Conservation (phyloP, 2,797 vertebrate species). For the Jordanella pulchra region DNA sequence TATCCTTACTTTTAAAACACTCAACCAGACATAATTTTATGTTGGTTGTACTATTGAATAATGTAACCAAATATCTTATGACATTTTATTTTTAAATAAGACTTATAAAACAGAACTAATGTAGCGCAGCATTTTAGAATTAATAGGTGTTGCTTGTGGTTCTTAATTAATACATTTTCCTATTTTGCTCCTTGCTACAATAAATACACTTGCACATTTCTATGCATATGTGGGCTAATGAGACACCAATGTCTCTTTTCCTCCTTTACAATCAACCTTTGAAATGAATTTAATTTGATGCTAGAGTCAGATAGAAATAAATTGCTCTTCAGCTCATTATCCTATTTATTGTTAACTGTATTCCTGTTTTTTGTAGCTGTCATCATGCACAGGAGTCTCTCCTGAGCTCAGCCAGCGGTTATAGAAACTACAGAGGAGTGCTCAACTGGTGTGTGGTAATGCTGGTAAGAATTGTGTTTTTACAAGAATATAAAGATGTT, state of each 20-base stretch:
- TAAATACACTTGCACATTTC: not conserved
- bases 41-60: no score
- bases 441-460: conserved; percentile 95
- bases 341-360: not conserved
- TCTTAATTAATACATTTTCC: not conserved
- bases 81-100: not conserved
- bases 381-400: conserved; percentile 87
- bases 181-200: not conserved
- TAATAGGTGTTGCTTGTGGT: not conserved
- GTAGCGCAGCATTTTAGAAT: not conserved
- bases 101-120: not conserved
- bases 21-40: no score
- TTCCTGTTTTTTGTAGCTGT: conserved; percentile 73
- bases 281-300: not conserved
- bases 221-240: not conserved
- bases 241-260: not conserved
- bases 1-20: no score
- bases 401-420: conserved; percentile 88
- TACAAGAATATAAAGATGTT: not conserved
- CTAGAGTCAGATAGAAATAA: not conserved
- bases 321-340: not conserved
- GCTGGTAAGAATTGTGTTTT: conserved; percentile 83
- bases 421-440: conserved; percentile 89
- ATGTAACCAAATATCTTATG: not conserved
- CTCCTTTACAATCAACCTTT: not conserved